Conservation (phyloP, 2,113 vertebrate species). For the Tiliqua scincoides region DNA sequence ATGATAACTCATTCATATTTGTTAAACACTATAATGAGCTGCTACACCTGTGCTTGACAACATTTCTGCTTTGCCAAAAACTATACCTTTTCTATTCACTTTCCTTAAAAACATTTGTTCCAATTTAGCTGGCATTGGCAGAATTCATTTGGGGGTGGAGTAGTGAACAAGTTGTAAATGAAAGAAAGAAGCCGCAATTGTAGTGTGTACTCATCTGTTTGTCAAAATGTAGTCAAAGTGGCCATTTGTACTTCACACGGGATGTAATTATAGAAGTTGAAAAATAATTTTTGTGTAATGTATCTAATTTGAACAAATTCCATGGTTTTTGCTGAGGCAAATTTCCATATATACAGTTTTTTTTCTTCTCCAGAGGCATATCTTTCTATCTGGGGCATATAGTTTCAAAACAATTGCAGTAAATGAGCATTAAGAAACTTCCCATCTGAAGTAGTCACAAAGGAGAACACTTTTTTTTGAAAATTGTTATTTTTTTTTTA, state of each 20-base stretch:
- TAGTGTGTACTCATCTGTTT: background rate
- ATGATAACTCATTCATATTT: background rate
- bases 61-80: background rate
- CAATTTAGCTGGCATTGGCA: constrained; percentile 5
- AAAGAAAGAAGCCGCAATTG: background rate
- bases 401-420: background rate
- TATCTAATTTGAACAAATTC: background rate
- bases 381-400: background rate
- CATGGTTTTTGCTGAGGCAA: background rate
- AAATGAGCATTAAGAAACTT: background rate
- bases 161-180: background rate
- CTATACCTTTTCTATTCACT: background rate
- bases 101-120: background rate
- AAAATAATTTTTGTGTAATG: background rate
- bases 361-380: too few species aligned
- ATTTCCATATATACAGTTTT: background rate
- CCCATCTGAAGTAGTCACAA: background rate
- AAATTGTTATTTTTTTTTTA: background rate
- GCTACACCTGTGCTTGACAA: background rate
- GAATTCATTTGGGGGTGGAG: background rate
- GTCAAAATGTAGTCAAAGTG: background rate
- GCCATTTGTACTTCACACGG: background rate
- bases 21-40: background rate
- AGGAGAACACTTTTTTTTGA: background rate
- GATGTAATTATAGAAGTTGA: background rate